Base-by-base conservation (phyloP, 2,888 invertebrate species). In the Agrochola lychnidis region DNA sequence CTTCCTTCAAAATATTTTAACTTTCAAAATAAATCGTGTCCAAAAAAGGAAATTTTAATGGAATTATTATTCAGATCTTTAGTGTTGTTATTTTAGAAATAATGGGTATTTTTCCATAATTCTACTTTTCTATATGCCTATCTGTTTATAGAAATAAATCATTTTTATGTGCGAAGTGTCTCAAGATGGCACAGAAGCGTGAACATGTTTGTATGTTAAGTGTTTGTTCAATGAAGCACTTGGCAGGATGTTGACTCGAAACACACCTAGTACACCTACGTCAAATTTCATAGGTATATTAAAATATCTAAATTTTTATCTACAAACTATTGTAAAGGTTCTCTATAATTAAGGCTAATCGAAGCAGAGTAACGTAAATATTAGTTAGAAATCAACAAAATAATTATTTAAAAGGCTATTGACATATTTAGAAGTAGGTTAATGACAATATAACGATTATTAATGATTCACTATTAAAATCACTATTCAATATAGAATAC, bases 331-430 rank as follows among this genome's bases (percentile, higher is more conserved):
- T 63, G 22, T 48, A 45, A 40, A 56, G 40, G 16, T 19, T 62
- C 36, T 63, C 57, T 77, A 64, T 59, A 86, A 94, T 93, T 93
- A 90, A 91, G 93, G 93, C 84, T 93, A 92, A 93, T 91, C 80
- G 87, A 81, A 78, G 70, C 63, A 22, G 19, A 10, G 30, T 83
- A 73, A 76, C 78, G 76, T 78, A 83, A 81, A 79, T 56, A 74
- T 69, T 72, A 70, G 70, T 76, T 74, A 77, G 51, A 77, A 79
- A 79, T 68, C 62, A 86, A 89, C 86, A 89, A 91, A 86, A 83
- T 68, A 74, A 79, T 84, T 72, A 77, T 74, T 84, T 79, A 40
- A 86, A 80, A 80, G 74, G 70, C 73, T 82, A 87, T 88, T 89
- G 83, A 88, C 84, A 82, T 79, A 74, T 82, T 68, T 80, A 62